These are phyloP conservation scores for Eretmocerus hayati DNA, from an alignment of 2,888 invertebrate genomes.

Conservation along the genomic window DNA sequence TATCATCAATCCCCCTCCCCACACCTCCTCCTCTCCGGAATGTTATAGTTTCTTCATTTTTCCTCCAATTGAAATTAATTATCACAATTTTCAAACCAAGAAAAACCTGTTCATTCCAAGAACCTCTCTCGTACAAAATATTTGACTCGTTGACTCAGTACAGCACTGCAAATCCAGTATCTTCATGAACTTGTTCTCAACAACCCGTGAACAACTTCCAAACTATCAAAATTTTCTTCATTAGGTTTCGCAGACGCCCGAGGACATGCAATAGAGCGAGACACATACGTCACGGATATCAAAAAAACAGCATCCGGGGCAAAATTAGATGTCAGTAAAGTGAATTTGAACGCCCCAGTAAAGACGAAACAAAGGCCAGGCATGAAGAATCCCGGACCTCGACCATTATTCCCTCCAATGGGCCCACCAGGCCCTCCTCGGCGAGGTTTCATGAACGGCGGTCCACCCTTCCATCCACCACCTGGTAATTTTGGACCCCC, in stretches of 20 bases:
- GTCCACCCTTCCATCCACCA: constrained; percentile 26
- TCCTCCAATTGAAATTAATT: too few species aligned
- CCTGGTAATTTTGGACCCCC: constrained; percentile 27
- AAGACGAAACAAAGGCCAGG: not conserved
- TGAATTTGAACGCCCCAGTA: constrained; percentile 13
- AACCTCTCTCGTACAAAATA: too few species aligned
- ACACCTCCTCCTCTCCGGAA: too few species aligned
- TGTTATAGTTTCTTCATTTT: too few species aligned
- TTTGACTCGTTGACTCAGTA: too few species aligned
- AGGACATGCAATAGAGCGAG: constrained; percentile 61
- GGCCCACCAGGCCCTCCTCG: constrained; percentile 21
- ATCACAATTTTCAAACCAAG: too few species aligned
- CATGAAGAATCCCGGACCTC: constrained; percentile 6
- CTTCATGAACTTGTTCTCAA: too few species aligned
- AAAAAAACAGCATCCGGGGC: constrained; percentile 19
- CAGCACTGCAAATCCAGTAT: too few species aligned
- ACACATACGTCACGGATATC: constrained; percentile 51
- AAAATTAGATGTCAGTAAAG: constrained; percentile 28
- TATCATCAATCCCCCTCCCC: too few species aligned
- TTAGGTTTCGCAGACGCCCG: constrained; percentile 60
- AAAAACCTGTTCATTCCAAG: too few species aligned
- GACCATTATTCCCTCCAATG: constrained; percentile 22
- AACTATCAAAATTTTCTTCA: too few species aligned
- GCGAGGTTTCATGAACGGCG: constrained; percentile 29
- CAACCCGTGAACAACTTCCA: too few species aligned